These are phyloP conservation scores for Rissa tridactyla DNA, from an alignment of 2,113 vertebrate species.

Conservation along the genomic window DNA sequence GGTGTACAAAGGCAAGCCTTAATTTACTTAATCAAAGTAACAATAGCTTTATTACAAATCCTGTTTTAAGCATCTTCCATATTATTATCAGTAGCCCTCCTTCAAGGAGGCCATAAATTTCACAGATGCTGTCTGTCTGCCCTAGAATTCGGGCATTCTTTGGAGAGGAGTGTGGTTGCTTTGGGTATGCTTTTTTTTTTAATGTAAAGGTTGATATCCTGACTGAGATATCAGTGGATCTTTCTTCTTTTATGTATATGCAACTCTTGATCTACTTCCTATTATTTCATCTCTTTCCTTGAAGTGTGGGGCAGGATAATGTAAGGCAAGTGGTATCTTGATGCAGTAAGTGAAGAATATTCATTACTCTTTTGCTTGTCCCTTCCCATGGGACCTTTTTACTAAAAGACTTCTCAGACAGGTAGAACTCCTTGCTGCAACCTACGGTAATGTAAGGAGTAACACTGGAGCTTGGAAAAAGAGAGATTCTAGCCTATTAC, in stretches of 20 bases:
- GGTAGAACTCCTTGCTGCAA: neutral
- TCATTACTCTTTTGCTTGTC: neutral
- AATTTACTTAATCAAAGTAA: neutral
- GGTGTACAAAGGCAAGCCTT: neutral
- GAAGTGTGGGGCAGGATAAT: neutral
- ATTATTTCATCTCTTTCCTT: neutral
- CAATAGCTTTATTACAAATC: neutral
- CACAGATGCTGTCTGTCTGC: neutral
- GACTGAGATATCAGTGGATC: neutral
- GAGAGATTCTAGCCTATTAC: neutral
- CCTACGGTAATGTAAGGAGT: neutral
- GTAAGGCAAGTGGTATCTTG: neutral
- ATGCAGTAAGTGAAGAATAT: neutral
- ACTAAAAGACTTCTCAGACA: neutral
- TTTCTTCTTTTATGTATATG: neutral
- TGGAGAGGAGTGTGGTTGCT: neutral
- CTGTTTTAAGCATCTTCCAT: neutral
- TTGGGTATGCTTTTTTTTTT: neutral
- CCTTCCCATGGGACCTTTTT: neutral
- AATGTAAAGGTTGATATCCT: neutral
- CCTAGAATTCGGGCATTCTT: neutral
- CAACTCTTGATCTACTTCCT: neutral
- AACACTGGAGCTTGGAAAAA: neutral
- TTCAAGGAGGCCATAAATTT: neutral
- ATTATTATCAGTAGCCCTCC: neutral